Conservation (phyloP, 2,888 invertebrate genomes). For the Scaptomyza cyrtandrae region DNA sequence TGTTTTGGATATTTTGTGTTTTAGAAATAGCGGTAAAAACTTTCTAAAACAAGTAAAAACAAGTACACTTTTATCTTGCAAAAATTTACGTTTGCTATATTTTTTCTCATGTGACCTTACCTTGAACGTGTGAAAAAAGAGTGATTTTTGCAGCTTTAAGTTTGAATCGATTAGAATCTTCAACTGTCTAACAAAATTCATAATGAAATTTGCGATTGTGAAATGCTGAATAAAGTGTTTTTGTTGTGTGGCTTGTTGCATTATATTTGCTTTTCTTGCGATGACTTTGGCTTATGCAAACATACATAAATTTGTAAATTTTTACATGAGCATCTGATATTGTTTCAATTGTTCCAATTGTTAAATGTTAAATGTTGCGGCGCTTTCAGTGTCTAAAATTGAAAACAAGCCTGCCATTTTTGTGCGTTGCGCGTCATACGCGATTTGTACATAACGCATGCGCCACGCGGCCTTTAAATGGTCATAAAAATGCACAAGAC, state of each 20-base stretch:
- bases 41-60: too few relatives aligned
- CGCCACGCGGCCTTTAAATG: conserved; percentile 60
- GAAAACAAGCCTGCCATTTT: conserved; percentile 34
- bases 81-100: too few relatives aligned
- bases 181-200: too few relatives aligned
- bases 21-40: too few relatives aligned
- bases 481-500: conserved; percentile 66
- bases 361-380: conserved; percentile 66
- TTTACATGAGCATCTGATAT: not conserved
- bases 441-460: conserved; percentile 68
- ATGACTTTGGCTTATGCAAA: conserved; percentile 8
- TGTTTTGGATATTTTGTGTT: too few relatives aligned
- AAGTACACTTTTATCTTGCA: too few relatives aligned
- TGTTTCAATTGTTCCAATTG: conserved; percentile 58
- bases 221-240: conserved; percentile 7
- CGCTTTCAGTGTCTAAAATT: conserved; percentile 65
- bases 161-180: too few relatives aligned
- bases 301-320: not conserved
- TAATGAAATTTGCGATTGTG: too few relatives aligned
- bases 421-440: conserved; percentile 52
- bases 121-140: too few relatives aligned
- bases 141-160: too few relatives aligned
- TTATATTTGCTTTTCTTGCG: conserved; percentile 6
- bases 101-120: too few relatives aligned
- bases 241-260: conserved; percentile 6